phyloP scores from a whole-genome alignment of 2,888 invertebrate genomes.

The Hirtodrosophila confusa region DNA sequence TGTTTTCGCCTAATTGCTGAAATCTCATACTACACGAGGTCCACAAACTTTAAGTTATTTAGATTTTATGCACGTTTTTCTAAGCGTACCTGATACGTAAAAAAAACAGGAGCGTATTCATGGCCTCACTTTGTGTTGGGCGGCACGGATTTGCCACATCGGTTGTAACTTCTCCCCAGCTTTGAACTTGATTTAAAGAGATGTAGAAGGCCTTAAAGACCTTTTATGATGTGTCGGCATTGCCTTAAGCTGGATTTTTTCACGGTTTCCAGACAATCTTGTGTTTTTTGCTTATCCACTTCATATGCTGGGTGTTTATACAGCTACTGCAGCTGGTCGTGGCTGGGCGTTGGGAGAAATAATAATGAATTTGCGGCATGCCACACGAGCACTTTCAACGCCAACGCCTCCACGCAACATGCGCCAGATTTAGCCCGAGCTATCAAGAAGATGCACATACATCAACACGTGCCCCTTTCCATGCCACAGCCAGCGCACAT shows the following conservation, averaged over 20 bases:
- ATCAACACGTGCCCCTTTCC: conserved; percentile 42
- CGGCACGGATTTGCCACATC: too few species aligned
- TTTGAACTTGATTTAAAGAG: conserved; percentile 12
- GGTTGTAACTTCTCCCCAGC: too few species aligned
- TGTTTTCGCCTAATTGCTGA: too few species aligned
- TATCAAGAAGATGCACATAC: conserved; percentile 75
- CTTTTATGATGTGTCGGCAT: conserved; percentile 1
- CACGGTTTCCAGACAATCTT: conserved; percentile 12
- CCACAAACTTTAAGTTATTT: conserved; percentile 1
- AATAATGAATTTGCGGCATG: conserved; percentile 79
- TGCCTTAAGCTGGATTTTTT: conserved; percentile 16
- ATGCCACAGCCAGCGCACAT: conserved; percentile 19
- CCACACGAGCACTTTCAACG: conserved; percentile 70
- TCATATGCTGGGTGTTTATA: conserved; percentile 51
- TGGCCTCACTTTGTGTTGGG: conserved; percentile 7
- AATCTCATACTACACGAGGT: too few species aligned
- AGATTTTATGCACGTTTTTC: neutral
- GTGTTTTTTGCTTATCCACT: conserved; percentile 45
- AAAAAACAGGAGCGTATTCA: neutral
- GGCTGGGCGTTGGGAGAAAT: conserved; percentile 54
- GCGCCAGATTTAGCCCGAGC: conserved; percentile 68
- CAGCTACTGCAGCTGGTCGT: conserved; percentile 30
- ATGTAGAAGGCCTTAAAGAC: conserved; percentile 3
- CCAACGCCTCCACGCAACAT: conserved; percentile 58
- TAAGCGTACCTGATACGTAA: too few species aligned